These are phyloP conservation scores for Intellagama lesueurii DNA, from an alignment of 2,797 vertebrate species.

Conservation along the genomic window DNA sequence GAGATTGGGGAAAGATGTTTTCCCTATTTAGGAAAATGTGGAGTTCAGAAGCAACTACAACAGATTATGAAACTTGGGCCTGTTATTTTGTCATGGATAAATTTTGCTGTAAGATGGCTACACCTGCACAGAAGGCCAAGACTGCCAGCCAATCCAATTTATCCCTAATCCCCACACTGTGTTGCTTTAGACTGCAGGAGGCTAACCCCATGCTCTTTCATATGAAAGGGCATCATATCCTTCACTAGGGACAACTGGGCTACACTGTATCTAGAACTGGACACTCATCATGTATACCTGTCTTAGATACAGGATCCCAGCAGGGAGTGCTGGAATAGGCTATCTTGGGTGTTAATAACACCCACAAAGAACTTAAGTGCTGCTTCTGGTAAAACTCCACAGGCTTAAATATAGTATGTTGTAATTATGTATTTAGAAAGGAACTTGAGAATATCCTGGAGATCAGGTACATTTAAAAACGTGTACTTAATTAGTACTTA, in stretches of 20 bases:
- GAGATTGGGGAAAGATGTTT: not conserved
- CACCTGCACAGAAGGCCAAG: not conserved
- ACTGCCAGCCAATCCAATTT: slow-evolving; percentile 87
- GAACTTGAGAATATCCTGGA: not conserved
- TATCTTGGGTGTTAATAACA: not conserved
- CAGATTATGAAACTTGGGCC: not conserved
- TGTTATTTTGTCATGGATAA: not conserved
- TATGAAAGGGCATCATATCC: slow-evolving; percentile 90
- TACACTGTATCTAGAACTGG: slow-evolving; percentile 69
- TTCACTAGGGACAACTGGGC: slow-evolving; percentile 89
- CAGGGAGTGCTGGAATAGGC: not conserved
- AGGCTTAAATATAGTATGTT: not conserved
- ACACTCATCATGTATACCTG: not conserved
- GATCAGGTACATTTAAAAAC: not conserved
- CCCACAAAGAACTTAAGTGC: not conserved
- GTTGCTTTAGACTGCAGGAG: slow-evolving; percentile 89
- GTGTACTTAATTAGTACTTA: not conserved
- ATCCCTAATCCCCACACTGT: slow-evolving; percentile 88
- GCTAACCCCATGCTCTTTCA: slow-evolving; percentile 89
- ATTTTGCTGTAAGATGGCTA: not conserved
- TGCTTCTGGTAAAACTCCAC: not conserved
- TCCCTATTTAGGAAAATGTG: not conserved
- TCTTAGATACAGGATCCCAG: slow-evolving; percentile 64
- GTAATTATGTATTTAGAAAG: not conserved
- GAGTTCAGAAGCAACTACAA: not conserved